A percentile compares a stretch with the other conserved stretches of the same genome.
Evolutionary conservation across 2,113 vertebrate species (phyloP).

Genomic region (Furnarius figulus): DNA sequence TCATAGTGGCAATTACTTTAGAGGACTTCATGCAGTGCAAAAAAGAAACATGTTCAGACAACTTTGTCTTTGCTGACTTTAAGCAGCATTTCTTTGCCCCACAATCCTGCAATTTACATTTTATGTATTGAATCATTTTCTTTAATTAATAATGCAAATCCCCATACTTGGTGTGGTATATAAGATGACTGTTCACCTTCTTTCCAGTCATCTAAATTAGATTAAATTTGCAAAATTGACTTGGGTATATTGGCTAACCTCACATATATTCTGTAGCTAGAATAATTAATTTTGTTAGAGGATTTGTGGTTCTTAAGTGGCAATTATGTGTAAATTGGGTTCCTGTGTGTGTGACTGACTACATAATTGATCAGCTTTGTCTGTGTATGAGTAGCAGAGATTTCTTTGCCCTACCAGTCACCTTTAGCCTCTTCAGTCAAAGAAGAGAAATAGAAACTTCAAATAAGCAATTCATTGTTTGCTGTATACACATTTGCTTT

Average conservation of each 20-base stretch:
- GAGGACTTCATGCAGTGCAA: not conserved
- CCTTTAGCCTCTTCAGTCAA: not conserved
- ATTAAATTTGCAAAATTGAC: not conserved
- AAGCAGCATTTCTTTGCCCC: not conserved
- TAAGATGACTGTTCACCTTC: not conserved
- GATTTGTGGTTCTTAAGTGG: not conserved
- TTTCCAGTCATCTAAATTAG: not conserved
- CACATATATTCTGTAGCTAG: not conserved
- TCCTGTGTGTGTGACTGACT: not conserved
- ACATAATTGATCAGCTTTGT: not conserved
- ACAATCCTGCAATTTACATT: not conserved
- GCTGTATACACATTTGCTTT: not conserved
- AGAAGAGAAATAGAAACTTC: not conserved
- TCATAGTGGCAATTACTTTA: not conserved
- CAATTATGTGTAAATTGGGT: not conserved
- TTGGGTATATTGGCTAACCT: not conserved
- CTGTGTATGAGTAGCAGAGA: not conserved
- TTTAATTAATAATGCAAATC: not conserved
- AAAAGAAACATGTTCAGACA: not conserved
- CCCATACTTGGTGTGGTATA: fast-evolving
- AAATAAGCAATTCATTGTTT: not conserved
- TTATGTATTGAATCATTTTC: not conserved
- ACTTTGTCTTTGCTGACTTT: not conserved
- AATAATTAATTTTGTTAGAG: not conserved
- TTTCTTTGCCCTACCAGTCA: not conserved